These are phyloP conservation scores for Luehdorfia chinensis DNA, from an alignment of 1,140 invertebrate genomes.

Conservation along the genomic window DNA sequence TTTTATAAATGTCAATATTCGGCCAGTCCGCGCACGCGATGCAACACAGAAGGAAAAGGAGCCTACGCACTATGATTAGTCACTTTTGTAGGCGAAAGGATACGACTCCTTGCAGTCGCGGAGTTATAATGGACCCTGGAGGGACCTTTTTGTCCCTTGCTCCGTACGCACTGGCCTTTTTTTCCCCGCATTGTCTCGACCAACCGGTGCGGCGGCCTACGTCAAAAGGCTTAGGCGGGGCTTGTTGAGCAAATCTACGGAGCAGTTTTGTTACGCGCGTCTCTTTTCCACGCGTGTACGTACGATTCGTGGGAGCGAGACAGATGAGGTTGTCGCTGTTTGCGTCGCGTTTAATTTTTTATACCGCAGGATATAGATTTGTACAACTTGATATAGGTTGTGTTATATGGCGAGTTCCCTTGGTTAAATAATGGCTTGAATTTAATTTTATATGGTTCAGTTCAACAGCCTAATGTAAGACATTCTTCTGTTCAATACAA, in stretches of 20 bases:
- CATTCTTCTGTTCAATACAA: too few relatives aligned
- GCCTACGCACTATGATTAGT: slow-evolving; percentile 34
- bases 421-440: slow-evolving; percentile 1
- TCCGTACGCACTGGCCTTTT: slow-evolving; percentile 24
- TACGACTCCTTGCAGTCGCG: slow-evolving; percentile 19
- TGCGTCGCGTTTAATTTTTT: not conserved
- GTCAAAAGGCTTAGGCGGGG: slow-evolving; percentile 29
- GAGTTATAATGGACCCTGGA: not conserved
- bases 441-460: not conserved
- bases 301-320: slow-evolving; percentile 22
- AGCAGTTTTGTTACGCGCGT: not conserved
- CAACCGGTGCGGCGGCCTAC: slow-evolving; percentile 25
- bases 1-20: too few relatives aligned
- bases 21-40: too few relatives aligned
- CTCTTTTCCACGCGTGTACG: slow-evolving; percentile 23
- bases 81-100: slow-evolving; percentile 43
- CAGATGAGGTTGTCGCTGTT: slow-evolving; percentile 5
- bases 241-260: not conserved
- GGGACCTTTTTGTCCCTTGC: slow-evolving; percentile 37
- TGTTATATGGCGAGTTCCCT: not conserved
- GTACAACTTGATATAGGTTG: slow-evolving; percentile 7
- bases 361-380: not conserved
- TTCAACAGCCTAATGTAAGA: too few relatives aligned
- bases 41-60: too few relatives aligned
- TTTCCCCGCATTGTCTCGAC: slow-evolving; percentile 31